A percentile compares a stretch with the other conserved stretches of the same genome.
Evolutionary conservation across 2,113 vertebrate species (phyloP).

Genomic region (Nycticebus coucang): DNA sequence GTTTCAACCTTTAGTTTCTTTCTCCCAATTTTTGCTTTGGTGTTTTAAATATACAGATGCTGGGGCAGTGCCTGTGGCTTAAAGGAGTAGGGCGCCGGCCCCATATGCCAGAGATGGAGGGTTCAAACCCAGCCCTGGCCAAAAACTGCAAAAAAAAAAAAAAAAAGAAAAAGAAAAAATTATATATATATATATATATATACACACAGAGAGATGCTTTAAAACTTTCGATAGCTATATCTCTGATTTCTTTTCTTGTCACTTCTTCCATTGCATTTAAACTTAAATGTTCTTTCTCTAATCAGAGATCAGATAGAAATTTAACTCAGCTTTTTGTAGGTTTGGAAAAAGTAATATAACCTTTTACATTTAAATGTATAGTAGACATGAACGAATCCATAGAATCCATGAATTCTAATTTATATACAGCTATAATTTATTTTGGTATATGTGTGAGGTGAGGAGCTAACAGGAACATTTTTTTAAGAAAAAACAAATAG

Average conservation of each 20-base stretch:
- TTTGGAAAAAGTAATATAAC: background rate
- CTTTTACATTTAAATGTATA: slow-evolving; percentile 27
- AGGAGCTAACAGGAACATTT: background rate
- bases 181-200: no score
- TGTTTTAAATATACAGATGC: background rate
- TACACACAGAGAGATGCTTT: background rate
- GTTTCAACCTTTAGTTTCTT: background rate
- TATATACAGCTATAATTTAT: background rate
- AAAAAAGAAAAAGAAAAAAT: no score
- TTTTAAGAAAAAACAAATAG: background rate
- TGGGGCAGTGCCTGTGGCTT: no score
- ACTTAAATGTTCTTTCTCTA: background rate
- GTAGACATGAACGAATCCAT: background rate
- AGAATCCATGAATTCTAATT: background rate
- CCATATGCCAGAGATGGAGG: no score
- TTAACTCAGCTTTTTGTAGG: background rate
- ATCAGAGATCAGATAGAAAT: background rate
- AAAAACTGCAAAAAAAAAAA: no score
- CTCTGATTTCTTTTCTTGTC: background rate
- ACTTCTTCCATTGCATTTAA: slow-evolving; percentile 26
- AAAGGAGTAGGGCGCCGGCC: no score
- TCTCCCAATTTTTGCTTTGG: background rate
- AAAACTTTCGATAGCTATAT: background rate
- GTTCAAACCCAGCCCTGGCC: no score
- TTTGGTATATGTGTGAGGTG: background rate